Base-by-base conservation (phyloP, 2,113 vertebrate species). In the Megalops atlanticus region DNA sequence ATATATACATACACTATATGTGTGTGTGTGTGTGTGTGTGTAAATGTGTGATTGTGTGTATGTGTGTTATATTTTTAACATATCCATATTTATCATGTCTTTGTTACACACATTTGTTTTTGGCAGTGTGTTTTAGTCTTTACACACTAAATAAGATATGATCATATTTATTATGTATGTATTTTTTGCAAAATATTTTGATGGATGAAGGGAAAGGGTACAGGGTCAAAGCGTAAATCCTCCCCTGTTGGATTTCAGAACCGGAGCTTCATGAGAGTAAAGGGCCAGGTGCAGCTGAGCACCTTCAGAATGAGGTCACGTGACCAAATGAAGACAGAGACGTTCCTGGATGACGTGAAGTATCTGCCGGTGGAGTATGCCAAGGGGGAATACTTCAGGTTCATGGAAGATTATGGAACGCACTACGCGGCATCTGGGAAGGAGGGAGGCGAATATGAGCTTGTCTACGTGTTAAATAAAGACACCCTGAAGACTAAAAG, bases 361-460 rank as follows among this genome's bases (percentile, higher is more conserved):
- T 52, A 75, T 82, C 89, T 99, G 74, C 96, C 97, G 58, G 0
- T 84, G 52, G n/a, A 86, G 54, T 99, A 98, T 36, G 94, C 96
- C 72, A 98, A 96, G 79, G 95, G 95, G 0, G 92, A 96, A 85
- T 98, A 98, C 88, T 98, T 96, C 86, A 92, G 90, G 81, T 96
- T 98, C 90, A 81, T 99, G 77, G 96, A 98, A 90, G 94, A 92
- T 69, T 97, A 97, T 40, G 97, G 98, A 82, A 98, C 97, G 14
- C 97, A 98, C 87, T 99, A 96, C 85, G 94, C 95, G 0, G 90
- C 71, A 71, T 96, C 94, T 78, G 97, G 96, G 71, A 92, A 81
- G 71, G 80, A 95, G 0, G 97, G 97, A 40, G 98, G 97, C 49
- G 87, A 93, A 88, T 98, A 98, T 1, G 94, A 98, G 79, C 86